phyloP scores from a whole-genome alignment of 2,888 invertebrate genomes.

The Dermolepida albohirtum region DNA sequence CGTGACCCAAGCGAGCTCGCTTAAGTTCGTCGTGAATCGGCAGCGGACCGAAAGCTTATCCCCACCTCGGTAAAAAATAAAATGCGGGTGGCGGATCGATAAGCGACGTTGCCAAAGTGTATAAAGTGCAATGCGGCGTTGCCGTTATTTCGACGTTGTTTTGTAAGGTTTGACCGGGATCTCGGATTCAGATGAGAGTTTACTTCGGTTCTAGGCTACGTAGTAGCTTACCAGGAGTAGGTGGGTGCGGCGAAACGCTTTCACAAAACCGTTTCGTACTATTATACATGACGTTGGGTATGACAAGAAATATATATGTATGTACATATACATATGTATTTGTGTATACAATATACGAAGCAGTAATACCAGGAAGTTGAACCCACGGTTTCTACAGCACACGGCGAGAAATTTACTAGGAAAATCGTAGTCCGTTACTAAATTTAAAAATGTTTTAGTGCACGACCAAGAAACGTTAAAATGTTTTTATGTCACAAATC shows the following conservation, averaged over 20 bases:
- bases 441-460: no score
- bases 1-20: conserved; percentile 44
- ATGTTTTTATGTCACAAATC: no score
- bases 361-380: no score
- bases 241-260: conserved; percentile 47
- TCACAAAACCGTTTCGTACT: conserved; percentile 33
- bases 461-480: no score
- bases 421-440: not conserved
- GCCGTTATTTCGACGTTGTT: conserved; percentile 43
- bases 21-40: conserved; percentile 48
- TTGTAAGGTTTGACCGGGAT: conserved; percentile 51
- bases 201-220: conserved; percentile 52
- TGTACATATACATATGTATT: not conserved
- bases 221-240: conserved; percentile 44
- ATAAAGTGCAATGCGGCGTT: conserved; percentile 44
- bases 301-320: conserved; percentile 1
- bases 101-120: conserved; percentile 44
- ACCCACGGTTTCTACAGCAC: not conserved
- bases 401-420: not conserved
- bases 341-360: not conserved
- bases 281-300: not conserved
- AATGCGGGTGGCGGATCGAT: conserved; percentile 56
- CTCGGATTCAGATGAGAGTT: conserved; percentile 49
- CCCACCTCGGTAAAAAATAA: conserved; percentile 46
- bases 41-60: conserved; percentile 42